These are phyloP conservation scores for Tachystola acroxantha DNA, from an alignment of 2,888 invertebrate genomes.

Conservation along the genomic window DNA sequence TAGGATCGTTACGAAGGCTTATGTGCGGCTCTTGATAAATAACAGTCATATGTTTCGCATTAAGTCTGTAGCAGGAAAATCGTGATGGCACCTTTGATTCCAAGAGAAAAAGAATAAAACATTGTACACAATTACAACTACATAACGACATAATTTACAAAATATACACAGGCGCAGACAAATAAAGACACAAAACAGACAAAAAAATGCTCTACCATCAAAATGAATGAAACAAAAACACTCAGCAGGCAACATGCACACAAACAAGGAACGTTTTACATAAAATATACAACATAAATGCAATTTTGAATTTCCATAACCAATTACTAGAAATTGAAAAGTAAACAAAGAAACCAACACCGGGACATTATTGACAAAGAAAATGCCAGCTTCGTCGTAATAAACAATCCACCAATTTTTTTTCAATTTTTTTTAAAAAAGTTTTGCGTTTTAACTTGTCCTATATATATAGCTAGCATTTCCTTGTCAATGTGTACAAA, in stretches of 20 bases:
- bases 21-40: conserved; percentile 14
- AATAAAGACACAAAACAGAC: conserved; percentile 19
- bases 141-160: conserved; percentile 12
- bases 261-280: conserved; percentile 51
- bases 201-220: conserved; percentile 33
- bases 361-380: conserved; percentile 35
- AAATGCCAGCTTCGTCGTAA: conserved; percentile 39
- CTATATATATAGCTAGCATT: conserved; percentile 33
- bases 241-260: conserved; percentile 71
- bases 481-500: conserved; percentile 25
- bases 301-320: conserved; percentile 32
- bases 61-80: conserved; percentile 13
- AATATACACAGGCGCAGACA: conserved; percentile 14
- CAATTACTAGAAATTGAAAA: conserved; percentile 25
- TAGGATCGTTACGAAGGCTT: conserved; percentile 20
- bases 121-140: conserved; percentile 5
- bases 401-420: neutral
- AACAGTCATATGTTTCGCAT: conserved; percentile 19
- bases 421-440: no score
- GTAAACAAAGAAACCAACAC: conserved; percentile 51
- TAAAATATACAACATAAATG: conserved; percentile 30
- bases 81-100: conserved; percentile 8
- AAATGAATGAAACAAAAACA: conserved; percentile 39
- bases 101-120: conserved; percentile 11
- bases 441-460: no score